Evolutionary conservation across 2,888 invertebrate species (phyloP), one percentile per base, ranked within the genome.

Genomic region (Tetramorium bicarinatum): DNA sequence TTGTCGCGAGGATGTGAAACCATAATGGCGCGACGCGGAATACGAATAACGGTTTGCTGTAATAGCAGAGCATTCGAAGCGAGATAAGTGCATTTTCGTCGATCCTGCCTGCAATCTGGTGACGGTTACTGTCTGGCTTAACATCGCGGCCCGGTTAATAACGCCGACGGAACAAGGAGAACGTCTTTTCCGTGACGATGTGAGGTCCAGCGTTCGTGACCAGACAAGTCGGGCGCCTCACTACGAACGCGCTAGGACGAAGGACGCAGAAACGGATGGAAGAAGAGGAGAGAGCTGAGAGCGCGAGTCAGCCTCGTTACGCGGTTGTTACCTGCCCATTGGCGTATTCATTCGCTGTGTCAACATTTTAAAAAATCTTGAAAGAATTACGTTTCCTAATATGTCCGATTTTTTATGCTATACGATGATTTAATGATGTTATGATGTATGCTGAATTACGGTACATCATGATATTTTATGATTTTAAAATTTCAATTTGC

Each of bases 171-270:
- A 86, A 87, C 67, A 69, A 82, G 87, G 80, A 71, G 81, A 71
- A 72, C 83, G 67, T 71, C 74, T 83, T 82, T 85, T 87, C 85
- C 91, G 87, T 88, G 90, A 92, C 88, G 91, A 91, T 91, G 92
- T 90, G 91, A 91, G 91, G 91, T 92, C 92, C 88, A 85, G 81
- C 75, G 88, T 92, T 93, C 92, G 93, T 93, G 93, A 93, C 92
- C 91, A 87, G 86, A 87, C 89, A 82, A 86, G 64, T 29, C 62
- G 83, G 83, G 85, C 82, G 79, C 84, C 85, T 83, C 79, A 47
- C 83, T 86, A 59, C 83, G 88, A 85, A 83, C 85, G 86, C 82
- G 85, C 74, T 72, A 81, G 80, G 87, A 87, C 79, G 86, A 88
- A 84, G 85, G 82, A 87, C 64, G 77, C 44, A 54, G 67, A 71